phyloP scores from a whole-genome alignment of 2,888 invertebrate genomes.

The Nephrocerus scutellatus region DNA sequence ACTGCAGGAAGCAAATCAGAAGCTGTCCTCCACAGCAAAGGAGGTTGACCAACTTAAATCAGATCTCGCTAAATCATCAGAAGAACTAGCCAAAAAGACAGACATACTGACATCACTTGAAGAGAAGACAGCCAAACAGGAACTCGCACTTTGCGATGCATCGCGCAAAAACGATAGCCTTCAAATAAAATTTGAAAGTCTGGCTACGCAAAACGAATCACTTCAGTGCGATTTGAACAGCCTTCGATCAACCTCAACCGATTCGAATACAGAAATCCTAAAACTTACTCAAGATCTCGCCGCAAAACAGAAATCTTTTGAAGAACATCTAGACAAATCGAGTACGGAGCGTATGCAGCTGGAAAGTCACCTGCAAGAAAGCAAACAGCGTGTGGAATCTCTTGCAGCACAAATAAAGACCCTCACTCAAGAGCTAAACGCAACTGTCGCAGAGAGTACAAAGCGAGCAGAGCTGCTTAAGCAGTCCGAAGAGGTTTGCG shows the following conservation, averaged over 20 bases:
- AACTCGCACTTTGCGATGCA: slow-evolving; percentile 54
- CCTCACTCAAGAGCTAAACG: slow-evolving; percentile 31
- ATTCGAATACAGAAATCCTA: slow-evolving; percentile 55
- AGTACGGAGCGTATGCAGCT: slow-evolving; percentile 32
- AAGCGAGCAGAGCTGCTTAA: slow-evolving; percentile 28
- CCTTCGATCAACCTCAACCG: slow-evolving; percentile 54
- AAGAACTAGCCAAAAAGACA: slow-evolving; percentile 41
- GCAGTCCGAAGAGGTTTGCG: slow-evolving; percentile 27
- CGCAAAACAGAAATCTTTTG: slow-evolving; percentile 54
- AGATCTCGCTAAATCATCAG: slow-evolving; percentile 38
- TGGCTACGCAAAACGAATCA: slow-evolving; percentile 53
- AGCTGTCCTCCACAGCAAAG: slow-evolving; percentile 37
- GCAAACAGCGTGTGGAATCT: slow-evolving; percentile 30
- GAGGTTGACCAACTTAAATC: slow-evolving; percentile 31
- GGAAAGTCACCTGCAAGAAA: slow-evolving; percentile 30
- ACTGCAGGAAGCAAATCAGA: slow-evolving; percentile 31
- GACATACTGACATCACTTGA: slow-evolving; percentile 26
- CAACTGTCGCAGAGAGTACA: slow-evolving; percentile 27
- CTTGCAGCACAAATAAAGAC: slow-evolving; percentile 32
- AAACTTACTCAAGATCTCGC: slow-evolving; percentile 53
- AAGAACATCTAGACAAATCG: slow-evolving; percentile 50
- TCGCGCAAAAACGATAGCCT: slow-evolving; percentile 53
- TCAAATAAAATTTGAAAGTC: slow-evolving; percentile 53
- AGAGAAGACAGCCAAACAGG: slow-evolving; percentile 48
- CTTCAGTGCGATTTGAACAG: slow-evolving; percentile 55